Conservation (phyloP, 2,797 vertebrate species). For the Coregonus ussuriensis region DNA sequence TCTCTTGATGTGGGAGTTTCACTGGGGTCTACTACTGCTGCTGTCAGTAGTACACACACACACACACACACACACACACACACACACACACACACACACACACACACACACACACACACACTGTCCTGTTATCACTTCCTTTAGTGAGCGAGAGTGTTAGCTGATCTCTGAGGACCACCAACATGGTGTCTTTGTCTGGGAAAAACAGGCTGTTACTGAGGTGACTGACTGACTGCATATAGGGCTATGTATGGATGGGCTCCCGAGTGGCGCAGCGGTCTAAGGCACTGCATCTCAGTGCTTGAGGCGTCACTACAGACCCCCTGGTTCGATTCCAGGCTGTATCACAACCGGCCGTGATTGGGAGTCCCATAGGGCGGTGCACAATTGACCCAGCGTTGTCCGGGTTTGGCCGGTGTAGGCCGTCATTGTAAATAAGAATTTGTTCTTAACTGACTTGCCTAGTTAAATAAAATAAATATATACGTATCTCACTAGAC, state of each 20-base stretch:
- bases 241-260: too few species aligned
- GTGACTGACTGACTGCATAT: not conserved
- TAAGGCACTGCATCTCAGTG: too few species aligned
- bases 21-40: conserved; percentile 10
- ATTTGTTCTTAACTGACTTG: too few species aligned
- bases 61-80: not conserved
- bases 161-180: conserved; percentile 24
- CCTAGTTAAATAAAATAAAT: too few species aligned
- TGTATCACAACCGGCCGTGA: too few species aligned
- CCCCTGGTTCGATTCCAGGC: too few species aligned
- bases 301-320: too few species aligned
- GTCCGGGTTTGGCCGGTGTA: too few species aligned
- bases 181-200: conserved; percentile 24
- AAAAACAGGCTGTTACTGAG: not conserved
- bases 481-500: not conserved
- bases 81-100: not conserved
- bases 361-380: too few species aligned
- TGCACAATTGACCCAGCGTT: too few species aligned
- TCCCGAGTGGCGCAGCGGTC: too few species aligned
- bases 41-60: conserved; percentile 8
- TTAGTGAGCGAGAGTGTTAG: not conserved
- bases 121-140: conserved; percentile 39
- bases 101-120: not conserved
- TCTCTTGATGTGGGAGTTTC: conserved; percentile 13
- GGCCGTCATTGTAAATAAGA: too few species aligned